Evolutionary conservation across 2,888 invertebrate genomes (phyloP).

Genomic region (Diarsia mendica): DNA sequence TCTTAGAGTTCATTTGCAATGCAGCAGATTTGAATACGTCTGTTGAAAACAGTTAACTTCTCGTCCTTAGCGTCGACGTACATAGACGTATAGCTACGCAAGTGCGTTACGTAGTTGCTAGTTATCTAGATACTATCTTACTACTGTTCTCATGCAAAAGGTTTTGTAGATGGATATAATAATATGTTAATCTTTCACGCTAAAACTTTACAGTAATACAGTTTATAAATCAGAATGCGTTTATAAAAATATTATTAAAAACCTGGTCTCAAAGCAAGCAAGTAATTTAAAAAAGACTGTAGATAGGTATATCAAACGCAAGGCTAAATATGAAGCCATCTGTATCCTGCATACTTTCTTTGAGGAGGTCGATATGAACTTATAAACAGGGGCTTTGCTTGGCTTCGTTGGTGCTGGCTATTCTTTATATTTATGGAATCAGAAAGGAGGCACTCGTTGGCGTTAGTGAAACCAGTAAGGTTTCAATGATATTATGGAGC

Average conservation of each 20-base stretch:
- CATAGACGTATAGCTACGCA: neutral
- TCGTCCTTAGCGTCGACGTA: neutral
- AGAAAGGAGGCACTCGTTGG: neutral
- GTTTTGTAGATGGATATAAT: neutral
- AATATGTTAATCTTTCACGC: neutral
- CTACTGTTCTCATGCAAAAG: neutral
- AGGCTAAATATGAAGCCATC: constrained; percentile 14
- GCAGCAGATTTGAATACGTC: neutral
- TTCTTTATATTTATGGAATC: neutral
- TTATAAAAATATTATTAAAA: too few relatives aligned
- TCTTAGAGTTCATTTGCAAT: neutral
- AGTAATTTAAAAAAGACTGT: neutral
- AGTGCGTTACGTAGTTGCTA: constrained; percentile 5
- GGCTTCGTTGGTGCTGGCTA: constrained; percentile 14
- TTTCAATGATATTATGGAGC: neutral
- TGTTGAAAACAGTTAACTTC: constrained; percentile 1
- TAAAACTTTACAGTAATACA: neutral
- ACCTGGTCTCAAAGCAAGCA: too few relatives aligned
- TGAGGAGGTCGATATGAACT: constrained; percentile 9
- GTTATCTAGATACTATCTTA: neutral
- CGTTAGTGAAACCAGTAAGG: neutral
- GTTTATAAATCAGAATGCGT: neutral
- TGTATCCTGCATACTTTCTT: constrained; percentile 14
- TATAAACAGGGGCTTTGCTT: neutral
- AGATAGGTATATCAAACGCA: neutral